Percentiles rank a stretch among this genome's conserved stretches.
Conservation (phyloP, 1,140 invertebrate species). For the Saccostrea glomerata region DNA sequence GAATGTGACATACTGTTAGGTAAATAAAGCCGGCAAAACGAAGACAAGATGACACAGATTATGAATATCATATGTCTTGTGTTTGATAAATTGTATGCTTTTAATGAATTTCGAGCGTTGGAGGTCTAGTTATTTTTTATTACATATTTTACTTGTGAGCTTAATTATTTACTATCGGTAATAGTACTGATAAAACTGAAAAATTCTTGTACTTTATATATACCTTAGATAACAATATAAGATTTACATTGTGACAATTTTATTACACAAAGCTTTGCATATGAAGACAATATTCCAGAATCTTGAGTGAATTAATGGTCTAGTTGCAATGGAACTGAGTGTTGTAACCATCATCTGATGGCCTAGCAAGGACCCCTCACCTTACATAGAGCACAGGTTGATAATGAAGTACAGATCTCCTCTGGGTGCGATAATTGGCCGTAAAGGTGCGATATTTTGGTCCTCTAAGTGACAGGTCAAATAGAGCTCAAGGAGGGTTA, state of each 20-base stretch:
- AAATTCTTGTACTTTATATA: background rate
- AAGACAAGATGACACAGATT: background rate
- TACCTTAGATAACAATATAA: no score
- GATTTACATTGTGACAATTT: no score
- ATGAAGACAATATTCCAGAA: background rate
- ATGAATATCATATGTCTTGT: background rate
- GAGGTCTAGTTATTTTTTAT: background rate
- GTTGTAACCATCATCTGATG: background rate
- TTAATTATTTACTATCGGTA: background rate
- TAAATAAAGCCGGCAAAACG: background rate
- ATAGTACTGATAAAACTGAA: background rate
- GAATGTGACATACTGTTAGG: background rate
- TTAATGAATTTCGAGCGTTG: background rate
- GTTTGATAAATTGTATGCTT: background rate
- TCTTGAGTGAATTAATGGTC: background rate
- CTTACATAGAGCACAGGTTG: background rate
- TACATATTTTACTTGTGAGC: background rate
- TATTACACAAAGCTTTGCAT: background rate
- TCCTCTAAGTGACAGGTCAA: conserved; percentile 20
- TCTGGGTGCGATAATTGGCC: conserved; percentile 9
- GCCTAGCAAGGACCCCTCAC: background rate
- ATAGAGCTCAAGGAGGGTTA: conserved; percentile 8
- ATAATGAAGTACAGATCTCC: conserved; percentile 1
- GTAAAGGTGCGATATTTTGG: conserved; percentile 29
- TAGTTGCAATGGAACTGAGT: background rate